These are phyloP conservation scores for Coelinius sp. DNA, from an alignment of 2,888 invertebrate species.

Conservation along the genomic window DNA sequence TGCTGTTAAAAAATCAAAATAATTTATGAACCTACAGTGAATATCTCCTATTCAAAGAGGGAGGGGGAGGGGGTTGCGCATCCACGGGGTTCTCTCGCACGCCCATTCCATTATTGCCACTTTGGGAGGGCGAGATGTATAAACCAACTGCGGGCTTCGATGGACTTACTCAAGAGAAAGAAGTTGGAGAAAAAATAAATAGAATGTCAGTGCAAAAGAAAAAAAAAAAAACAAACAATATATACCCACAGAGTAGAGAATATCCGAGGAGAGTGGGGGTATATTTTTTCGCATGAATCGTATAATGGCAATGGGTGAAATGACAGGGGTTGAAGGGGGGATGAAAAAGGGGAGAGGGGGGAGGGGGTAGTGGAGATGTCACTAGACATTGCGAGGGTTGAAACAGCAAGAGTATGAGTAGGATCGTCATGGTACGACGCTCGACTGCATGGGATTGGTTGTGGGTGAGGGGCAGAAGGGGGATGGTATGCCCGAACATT, in stretches of 20 bases:
- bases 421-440: slow-evolving; percentile 42
- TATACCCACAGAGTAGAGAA: too few species aligned
- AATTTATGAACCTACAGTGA: slow-evolving; percentile 21
- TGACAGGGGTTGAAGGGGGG: too few species aligned
- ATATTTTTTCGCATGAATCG: background rate
- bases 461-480: slow-evolving; percentile 6
- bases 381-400: background rate
- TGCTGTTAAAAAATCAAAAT: slow-evolving; percentile 27
- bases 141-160: slow-evolving; percentile 22
- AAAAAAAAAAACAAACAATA: background rate
- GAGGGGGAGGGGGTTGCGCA: slow-evolving; percentile 4
- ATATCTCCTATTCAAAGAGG: background rate
- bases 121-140: slow-evolving; percentile 36
- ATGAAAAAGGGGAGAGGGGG: too few species aligned
- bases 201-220: slow-evolving; percentile 6
- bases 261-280: background rate
- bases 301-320: slow-evolving; percentile 14
- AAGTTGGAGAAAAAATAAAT: slow-evolving; percentile 14
- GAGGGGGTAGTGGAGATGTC: background rate
- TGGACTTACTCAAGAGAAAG: slow-evolving; percentile 29
- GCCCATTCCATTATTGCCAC: slow-evolving; percentile 41
- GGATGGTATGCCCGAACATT: slow-evolving; percentile 9
- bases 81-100: slow-evolving; percentile 9
- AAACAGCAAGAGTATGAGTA: slow-evolving; percentile 48
- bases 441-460: slow-evolving; percentile 12